Conservation (phyloP, 2,888 invertebrate species). For the Parascotia fuliginaria region DNA sequence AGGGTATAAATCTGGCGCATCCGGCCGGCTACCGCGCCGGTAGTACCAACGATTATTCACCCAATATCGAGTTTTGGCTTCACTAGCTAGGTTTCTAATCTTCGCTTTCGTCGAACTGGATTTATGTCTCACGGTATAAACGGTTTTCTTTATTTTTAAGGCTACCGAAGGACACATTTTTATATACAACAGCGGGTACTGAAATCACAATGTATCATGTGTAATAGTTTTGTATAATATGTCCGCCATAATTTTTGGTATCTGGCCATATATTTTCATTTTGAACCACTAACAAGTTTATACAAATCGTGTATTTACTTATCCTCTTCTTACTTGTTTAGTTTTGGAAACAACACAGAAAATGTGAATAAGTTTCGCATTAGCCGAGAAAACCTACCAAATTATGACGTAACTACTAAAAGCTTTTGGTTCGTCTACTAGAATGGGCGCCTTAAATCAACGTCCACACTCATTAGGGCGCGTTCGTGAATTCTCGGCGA, state of each 20-base stretch:
- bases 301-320: constrained; percentile 25
- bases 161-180: constrained; percentile 14
- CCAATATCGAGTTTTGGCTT: constrained; percentile 86
- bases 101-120: constrained; percentile 75
- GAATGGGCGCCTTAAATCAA: constrained; percentile 57
- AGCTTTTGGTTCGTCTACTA: constrained; percentile 51
- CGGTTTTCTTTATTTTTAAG: constrained; percentile 44
- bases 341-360: constrained; percentile 27
- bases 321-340: constrained; percentile 26
- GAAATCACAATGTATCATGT: too few relatives aligned
- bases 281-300: constrained; percentile 28
- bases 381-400: constrained; percentile 42
- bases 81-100: constrained; percentile 81
- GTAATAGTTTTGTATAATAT: too few relatives aligned
- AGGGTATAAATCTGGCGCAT: constrained; percentile 83
- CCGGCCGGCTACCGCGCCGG: constrained; percentile 82
- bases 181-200: too few relatives aligned
- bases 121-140: constrained; percentile 63
- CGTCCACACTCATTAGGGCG: constrained; percentile 60
- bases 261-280: constrained; percentile 38
- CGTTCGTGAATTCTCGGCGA: constrained; percentile 50
- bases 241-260: constrained; percentile 27
- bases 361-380: constrained; percentile 39
- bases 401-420: constrained; percentile 64
- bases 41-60: constrained; percentile 85